These are phyloP conservation scores for Chamaedrilus cognettii DNA, from an alignment of 2,888 invertebrate species.

Conservation along the genomic window DNA sequence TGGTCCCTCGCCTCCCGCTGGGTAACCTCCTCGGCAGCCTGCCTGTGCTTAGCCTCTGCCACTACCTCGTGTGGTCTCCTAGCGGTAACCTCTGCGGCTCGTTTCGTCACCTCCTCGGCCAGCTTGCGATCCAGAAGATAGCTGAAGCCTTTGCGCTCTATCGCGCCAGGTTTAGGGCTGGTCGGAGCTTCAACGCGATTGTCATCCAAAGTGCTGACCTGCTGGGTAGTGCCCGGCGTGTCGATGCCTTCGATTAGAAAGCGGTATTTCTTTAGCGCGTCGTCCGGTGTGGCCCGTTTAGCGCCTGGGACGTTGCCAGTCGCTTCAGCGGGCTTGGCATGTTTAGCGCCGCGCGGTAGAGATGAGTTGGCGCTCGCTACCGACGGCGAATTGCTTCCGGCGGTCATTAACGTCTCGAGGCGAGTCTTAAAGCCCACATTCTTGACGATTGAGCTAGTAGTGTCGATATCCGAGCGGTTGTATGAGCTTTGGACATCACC, in stretches of 20 bases:
- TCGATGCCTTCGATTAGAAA: constrained; percentile 41
- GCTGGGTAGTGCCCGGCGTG: constrained; percentile 22
- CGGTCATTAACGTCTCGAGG: constrained; percentile 8
- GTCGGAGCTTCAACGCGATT: neutral
- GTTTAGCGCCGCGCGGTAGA: neutral
- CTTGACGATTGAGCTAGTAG: neutral
- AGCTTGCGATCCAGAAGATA: constrained; percentile 33
- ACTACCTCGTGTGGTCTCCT: constrained; percentile 34
- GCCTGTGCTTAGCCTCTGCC: constrained; percentile 17
- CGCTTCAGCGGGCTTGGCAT: neutral
- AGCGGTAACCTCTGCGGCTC: constrained; percentile 33
- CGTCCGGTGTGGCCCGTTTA: too few species aligned
- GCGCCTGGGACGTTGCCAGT: neutral
- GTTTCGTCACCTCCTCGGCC: constrained; percentile 29
- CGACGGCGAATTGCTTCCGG: neutral
- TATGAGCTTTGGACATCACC: neutral
- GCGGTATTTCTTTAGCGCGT: constrained; percentile 25
- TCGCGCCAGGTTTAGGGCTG: neutral
- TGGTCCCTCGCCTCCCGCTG: neutral
- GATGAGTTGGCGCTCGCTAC: constrained; percentile 5
- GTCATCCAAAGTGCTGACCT: neutral
- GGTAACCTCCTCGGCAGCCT: neutral
- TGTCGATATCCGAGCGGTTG: neutral
- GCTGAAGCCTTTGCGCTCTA: constrained; percentile 33
- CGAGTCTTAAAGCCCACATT: constrained; percentile 6